Conservation (phyloP, 2,888 invertebrate genomes). For the Chrysina gloriosa region DNA sequence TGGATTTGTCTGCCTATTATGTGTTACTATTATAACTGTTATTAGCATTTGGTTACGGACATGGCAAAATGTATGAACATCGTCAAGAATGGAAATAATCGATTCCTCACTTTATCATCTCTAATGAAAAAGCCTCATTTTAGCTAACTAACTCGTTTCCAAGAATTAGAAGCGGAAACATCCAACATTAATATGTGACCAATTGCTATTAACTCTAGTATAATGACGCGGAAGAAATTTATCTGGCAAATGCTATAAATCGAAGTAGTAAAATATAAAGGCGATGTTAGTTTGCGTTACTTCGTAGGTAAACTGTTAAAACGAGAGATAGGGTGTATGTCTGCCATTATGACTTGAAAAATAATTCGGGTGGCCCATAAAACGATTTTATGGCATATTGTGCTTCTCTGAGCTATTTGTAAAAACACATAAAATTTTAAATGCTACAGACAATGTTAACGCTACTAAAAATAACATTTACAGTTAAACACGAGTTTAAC, state of each 20-base stretch:
- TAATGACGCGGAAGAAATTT: neutral
- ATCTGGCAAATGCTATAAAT: neutral
- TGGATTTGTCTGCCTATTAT: too few species aligned
- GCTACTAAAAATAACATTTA: constrained; percentile 16
- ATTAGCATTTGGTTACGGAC: too few species aligned
- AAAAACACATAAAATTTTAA: constrained; percentile 29
- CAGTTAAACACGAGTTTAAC: neutral
- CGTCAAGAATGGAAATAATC: too few species aligned
- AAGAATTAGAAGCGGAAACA: too few species aligned
- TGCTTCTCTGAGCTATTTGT: constrained; percentile 18
- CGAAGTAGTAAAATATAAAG: neutral
- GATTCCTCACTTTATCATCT: too few species aligned
- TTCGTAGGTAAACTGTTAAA: neutral
- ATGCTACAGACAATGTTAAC: constrained; percentile 16
- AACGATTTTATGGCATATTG: constrained; percentile 26
- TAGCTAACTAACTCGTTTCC: too few species aligned
- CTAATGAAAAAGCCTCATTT: too few species aligned
- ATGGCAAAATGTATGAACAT: too few species aligned
- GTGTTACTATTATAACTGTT: too few species aligned
- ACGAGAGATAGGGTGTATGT: neutral
- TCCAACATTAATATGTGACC: too few species aligned
- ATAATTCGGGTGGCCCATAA: constrained; percentile 18
- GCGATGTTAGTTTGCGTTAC: constrained; percentile 6
- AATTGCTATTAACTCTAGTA: neutral
- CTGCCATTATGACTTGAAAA: constrained; percentile 5